Percentiles rank a stretch among this genome's conserved stretches.
These are phyloP conservation scores for Brachyhypopomus occidentalis DNA, from an alignment of 2,113 vertebrate species.

Conservation along the genomic window DNA sequence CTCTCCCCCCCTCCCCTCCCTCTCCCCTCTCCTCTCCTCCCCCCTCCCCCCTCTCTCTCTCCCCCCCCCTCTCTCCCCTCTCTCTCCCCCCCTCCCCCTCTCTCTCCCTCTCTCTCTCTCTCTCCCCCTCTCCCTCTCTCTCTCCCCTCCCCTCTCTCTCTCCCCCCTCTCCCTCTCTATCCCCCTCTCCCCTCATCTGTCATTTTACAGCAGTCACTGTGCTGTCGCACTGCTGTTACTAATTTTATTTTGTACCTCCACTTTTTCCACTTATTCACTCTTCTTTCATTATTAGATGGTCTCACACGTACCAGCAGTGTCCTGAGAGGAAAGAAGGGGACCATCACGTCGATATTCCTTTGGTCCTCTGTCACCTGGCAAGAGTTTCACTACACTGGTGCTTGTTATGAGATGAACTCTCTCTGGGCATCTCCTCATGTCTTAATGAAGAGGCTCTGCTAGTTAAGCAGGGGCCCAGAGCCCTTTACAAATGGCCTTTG, in stretches of 20 bases:
- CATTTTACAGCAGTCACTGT: no score
- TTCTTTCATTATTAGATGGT: conserved; percentile 17
- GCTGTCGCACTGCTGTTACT: no score
- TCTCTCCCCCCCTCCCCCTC: background rate
- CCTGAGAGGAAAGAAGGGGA: conserved; percentile 12
- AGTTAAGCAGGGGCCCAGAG: conserved; percentile 38
- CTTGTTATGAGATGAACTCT: conserved; percentile 39
- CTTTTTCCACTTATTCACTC: background rate
- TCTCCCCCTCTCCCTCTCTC: no score
- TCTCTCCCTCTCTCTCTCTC: background rate
- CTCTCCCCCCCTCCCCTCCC: no score
- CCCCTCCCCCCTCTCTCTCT: background rate
- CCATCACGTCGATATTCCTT: conserved; percentile 14
- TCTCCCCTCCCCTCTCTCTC: background rate
- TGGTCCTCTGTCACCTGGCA: conserved; percentile 26
- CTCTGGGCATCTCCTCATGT: conserved; percentile 21
- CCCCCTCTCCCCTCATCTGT: no score
- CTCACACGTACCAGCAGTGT: conserved; percentile 12
- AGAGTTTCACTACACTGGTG: conserved; percentile 37
- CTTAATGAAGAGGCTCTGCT: conserved; percentile 42
- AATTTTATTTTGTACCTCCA: no score
- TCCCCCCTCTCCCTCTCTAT: no score
- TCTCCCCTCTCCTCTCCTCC: no score
- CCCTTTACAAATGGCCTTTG: conserved; percentile 34
- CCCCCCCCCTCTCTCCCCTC: conserved; percentile 16